phyloP scores from a whole-genome alignment of 2,113 vertebrate species.

The Ammospiza nelsoni region DNA sequence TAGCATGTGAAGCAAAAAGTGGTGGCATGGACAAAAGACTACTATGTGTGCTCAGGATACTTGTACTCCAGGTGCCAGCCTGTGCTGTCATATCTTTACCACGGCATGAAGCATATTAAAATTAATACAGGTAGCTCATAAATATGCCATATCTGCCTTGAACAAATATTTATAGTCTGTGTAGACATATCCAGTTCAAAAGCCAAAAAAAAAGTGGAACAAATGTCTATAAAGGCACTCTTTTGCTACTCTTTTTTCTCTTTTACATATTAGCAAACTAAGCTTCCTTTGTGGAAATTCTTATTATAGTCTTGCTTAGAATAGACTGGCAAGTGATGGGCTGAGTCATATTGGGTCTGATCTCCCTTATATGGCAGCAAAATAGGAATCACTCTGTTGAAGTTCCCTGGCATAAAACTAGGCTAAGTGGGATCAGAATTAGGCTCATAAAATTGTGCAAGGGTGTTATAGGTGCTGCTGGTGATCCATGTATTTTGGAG shows the following conservation, averaged over 20 bases:
- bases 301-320: conserved; percentile 59
- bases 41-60: not conserved
- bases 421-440: not conserved
- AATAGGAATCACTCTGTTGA: conserved; percentile 7
- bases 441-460: not conserved
- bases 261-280: conserved; percentile 45
- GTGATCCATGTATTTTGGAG: not conserved
- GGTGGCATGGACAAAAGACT: not conserved
- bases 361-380: conserved; percentile 44
- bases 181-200: conserved; percentile 53
- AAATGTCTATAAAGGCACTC: not conserved
- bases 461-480: not conserved
- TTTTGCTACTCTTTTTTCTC: conserved; percentile 25
- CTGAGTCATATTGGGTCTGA: conserved; percentile 45
- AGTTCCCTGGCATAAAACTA: not conserved
- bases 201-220: conserved; percentile 20
- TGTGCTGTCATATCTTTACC: not conserved
- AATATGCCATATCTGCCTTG: not conserved
- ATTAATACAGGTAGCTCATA: conserved; percentile 13
- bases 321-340: conserved; percentile 20
- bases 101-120: not conserved
- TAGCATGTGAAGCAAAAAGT: not conserved
- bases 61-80: not conserved
- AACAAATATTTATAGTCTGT: conserved; percentile 50
- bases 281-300: conserved; percentile 54